Evolutionary conservation across 2,888 invertebrate species (phyloP), one percentile per base, ranked within the genome.

Genomic region (Nemurella pictetii): DNA sequence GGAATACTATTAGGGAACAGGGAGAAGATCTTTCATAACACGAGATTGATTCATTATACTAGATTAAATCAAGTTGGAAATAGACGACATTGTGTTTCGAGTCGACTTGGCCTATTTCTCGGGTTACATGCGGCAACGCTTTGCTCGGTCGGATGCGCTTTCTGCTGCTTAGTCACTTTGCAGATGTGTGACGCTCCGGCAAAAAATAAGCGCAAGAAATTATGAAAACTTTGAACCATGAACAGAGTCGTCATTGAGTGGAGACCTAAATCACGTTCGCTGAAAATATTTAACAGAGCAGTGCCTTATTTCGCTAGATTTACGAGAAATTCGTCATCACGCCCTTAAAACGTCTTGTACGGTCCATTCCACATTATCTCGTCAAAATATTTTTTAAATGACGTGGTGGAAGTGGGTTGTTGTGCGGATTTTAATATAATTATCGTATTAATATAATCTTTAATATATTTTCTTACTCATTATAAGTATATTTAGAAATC

Each of bases 61-160:
- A 55, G 75, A 75, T 75, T 75, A 28, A 75, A 75, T 75, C 2
- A 75, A 28, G 28, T 75, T n/a, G 55, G 75, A 75, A 75, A 75
- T 75, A 75, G 75, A 75, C 15, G 75, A 27, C 75, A 75, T 75
- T 75, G 75, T 75, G 75, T 5, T 26, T 5, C 75, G 26, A 28
- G 2, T 9, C 26, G 26, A 26, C 75, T 1, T 75, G 28, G 75
- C 75, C 75, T 75, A 75, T 75, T 5, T 75, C 5, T 55, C 55
- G 1, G 26, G 26, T 20, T 27, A 7, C n/a, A 9, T 75, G 75
- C 5, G n/a, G 75, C 75, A 15, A 25, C 75, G 5, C 75, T n/a
- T n/a, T n/a, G n/a, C n/a, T n/a, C 27, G 75, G 27, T 75, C 7
- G 75, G n/a, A 75, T 27, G 28, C 12, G 27, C 75, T 27, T 1